Evolutionary conservation across 1,140 invertebrate species (phyloP), one percentile per base, ranked within the genome.

Genomic region (Cecropterus lyciades): DNA sequence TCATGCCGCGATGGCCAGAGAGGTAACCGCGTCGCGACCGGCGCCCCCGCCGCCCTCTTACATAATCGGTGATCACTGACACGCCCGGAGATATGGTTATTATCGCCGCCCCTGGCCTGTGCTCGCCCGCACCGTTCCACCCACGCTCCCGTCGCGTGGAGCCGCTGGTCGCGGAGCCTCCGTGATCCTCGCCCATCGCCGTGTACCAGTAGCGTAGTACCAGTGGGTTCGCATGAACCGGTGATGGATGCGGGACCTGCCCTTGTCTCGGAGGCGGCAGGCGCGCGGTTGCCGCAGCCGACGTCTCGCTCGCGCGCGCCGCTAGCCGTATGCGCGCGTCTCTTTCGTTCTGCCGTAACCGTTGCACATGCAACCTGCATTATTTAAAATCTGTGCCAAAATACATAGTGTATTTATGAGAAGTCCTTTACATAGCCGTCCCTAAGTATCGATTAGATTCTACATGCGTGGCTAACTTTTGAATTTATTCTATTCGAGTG

Each of bases 1-100:
- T 90, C 91, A 92, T 91, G 91, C 89, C 89, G 91, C 90, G 89
- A 92, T 92, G 91, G 91, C 91, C 88, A 92, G 89, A 92, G 91
- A 92, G 91, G 90, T 92, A 92, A 90, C 84, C 74, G 73, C 70
- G 73, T 73, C 77, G 80, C 73, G 78, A 60, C 69, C 67, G 77
- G 79, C 76, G 75, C 70, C 82, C 75, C 74, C 76, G 71, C 82
- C 69, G 62, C 55, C 70, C 72, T 51, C 72, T 81, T 79, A 80
- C 80, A 75, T 82, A 84, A 83, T 83, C 72, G 67, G 69, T 52
- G 65, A 60, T 46, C 71, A 56, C 75, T 65, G 75, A 79, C 84
- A 80, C 83, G 79, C 83, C 80, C 78, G 73, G 59, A 80, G 74
- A 69, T 63, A 82, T 84, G 78, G 83, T 82, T 75, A 79, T 64